These are phyloP conservation scores for Polypterus senegalus DNA, from an alignment of 2,113 vertebrate genomes.

Conservation along the genomic window DNA sequence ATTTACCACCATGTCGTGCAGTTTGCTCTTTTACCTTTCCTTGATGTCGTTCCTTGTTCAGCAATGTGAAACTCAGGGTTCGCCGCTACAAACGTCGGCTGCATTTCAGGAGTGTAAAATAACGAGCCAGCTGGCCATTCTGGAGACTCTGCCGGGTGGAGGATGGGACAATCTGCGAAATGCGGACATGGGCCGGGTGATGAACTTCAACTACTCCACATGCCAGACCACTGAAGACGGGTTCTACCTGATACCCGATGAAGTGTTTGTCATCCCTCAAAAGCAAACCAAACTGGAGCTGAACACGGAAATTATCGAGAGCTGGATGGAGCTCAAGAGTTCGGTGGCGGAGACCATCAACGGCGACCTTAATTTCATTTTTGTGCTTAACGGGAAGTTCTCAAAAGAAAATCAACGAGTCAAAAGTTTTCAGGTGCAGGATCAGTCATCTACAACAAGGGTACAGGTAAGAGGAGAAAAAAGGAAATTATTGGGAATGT, in stretches of 20 bases:
- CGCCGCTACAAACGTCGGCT: too few species aligned
- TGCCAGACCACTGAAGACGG: constrained; percentile 79
- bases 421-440: constrained; percentile 71
- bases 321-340: constrained; percentile 71
- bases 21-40: too few species aligned
- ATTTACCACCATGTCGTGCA: too few species aligned
- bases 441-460: constrained; percentile 55
- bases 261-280: constrained; percentile 65
- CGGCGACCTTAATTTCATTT: constrained; percentile 32
- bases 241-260: constrained; percentile 70
- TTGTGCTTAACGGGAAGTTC: constrained; percentile 62
- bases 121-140: constrained; percentile 37
- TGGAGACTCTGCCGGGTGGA: constrained; percentile 76
- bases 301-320: constrained; percentile 69
- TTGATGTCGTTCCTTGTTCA: too few species aligned
- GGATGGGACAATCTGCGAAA: constrained; percentile 91
- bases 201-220: constrained; percentile 57
- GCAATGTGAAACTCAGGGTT: too few species aligned
- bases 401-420: constrained; percentile 55
- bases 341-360: constrained; percentile 61
- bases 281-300: constrained; percentile 70
- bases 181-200: constrained; percentile 71
- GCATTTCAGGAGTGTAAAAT: constrained; percentile 49
- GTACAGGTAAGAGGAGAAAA: constrained; percentile 41
- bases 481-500: too few species aligned